phyloP scores from a whole-genome alignment of 2,888 invertebrate species.

The Rhagophthalmus giganteus region DNA sequence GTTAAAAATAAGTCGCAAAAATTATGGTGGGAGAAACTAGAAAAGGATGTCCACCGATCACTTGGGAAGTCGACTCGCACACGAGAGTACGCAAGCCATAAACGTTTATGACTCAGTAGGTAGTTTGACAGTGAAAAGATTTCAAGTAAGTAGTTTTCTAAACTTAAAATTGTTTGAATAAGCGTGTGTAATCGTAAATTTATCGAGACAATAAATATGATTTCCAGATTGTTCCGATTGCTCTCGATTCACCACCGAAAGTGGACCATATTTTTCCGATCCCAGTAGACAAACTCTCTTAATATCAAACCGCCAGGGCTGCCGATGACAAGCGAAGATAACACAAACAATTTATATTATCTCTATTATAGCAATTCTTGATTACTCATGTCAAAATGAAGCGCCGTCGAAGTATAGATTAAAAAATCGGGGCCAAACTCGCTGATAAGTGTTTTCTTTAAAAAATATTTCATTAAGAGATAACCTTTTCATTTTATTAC shows the following conservation, averaged over 20 bases:
- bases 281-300: conserved; percentile 2
- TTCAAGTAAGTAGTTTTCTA: neutral
- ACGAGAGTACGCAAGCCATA: too few species aligned
- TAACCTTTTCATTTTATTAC: conserved; percentile 10
- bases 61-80: too few species aligned
- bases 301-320: conserved; percentile 11
- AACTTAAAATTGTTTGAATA: neutral
- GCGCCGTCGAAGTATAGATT: conserved; percentile 10
- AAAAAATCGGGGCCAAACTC: conserved; percentile 9
- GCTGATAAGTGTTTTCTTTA: conserved; percentile 14
- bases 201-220: conserved; percentile 4
- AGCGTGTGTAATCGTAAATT: neutral
- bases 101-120: too few species aligned
- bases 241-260: conserved; percentile 4
- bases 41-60: too few species aligned
- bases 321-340: conserved; percentile 15
- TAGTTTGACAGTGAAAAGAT: too few species aligned
- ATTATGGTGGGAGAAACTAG: too few species aligned
- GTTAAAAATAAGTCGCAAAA: neutral
- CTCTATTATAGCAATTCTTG: conserved; percentile 16
- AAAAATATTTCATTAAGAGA: conserved; percentile 9
- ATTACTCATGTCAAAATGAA: conserved; percentile 16
- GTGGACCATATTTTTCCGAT: conserved; percentile 7
- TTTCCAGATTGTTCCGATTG: conserved; percentile 5
- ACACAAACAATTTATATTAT: conserved; percentile 16